Percentiles rank a stretch among this genome's conserved stretches.
Conservation (phyloP, 2,888 invertebrate species). For the Euclidia mi region DNA sequence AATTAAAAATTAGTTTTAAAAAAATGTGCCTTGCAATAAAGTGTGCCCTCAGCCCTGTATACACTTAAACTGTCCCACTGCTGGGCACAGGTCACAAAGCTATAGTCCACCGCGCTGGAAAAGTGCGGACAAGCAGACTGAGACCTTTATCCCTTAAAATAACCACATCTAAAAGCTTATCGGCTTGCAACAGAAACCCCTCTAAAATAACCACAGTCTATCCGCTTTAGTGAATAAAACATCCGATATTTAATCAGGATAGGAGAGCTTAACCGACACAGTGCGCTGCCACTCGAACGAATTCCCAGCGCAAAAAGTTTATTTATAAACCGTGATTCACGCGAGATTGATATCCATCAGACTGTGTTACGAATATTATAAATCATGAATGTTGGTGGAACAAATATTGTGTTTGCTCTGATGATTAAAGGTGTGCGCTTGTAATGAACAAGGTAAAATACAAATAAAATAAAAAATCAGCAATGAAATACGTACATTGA, state of each 20-base stretch:
- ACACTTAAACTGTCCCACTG: too few relatives aligned
- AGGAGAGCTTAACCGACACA: neutral
- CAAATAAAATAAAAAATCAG: too few relatives aligned
- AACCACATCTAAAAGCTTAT: too few relatives aligned
- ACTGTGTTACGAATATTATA: neutral
- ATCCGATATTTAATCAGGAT: neutral
- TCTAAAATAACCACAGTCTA: neutral
- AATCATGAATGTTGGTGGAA: neutral
- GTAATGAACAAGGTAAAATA: neutral
- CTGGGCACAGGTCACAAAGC: too few relatives aligned
- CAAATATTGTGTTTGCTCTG: constrained; percentile 1
- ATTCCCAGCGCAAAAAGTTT: constrained; percentile 1
- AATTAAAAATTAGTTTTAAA: too few relatives aligned
- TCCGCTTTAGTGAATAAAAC: neutral
- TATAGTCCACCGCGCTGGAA: too few relatives aligned
- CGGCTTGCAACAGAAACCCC: too few relatives aligned
- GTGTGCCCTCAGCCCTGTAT: too few relatives aligned
- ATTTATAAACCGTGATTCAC: neutral
- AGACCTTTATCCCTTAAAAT: too few relatives aligned
- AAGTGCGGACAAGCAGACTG: too few relatives aligned
- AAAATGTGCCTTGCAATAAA: too few relatives aligned
- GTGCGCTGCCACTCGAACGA: neutral
- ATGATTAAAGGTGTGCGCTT: neutral
- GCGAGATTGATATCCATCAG: neutral
- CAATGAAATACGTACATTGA: too few relatives aligned